Conservation (phyloP, 2,113 vertebrate species). For the Sphaerodactylus townsendi region DNA sequence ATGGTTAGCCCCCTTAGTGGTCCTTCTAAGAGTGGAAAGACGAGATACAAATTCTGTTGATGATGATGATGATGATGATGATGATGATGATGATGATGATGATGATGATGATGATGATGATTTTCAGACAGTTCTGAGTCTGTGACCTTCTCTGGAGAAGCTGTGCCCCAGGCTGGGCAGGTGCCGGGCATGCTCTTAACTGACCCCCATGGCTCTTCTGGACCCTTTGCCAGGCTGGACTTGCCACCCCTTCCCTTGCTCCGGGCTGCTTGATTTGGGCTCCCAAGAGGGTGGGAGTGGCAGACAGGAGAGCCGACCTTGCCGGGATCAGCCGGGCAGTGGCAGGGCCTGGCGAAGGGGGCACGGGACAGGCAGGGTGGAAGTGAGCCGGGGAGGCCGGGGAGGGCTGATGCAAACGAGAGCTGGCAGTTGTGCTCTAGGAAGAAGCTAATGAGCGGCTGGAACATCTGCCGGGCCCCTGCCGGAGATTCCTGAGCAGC, state of each 20-base stretch:
- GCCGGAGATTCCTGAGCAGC: neutral
- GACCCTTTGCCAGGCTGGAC: neutral
- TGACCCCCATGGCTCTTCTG: too few species aligned
- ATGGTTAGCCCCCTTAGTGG: too few species aligned
- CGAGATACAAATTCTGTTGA: too few species aligned
- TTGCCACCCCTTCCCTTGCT: too few species aligned
- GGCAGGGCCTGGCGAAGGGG: neutral
- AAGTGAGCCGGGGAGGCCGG: neutral
- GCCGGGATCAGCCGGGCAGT: neutral
- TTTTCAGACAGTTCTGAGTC: too few species aligned
- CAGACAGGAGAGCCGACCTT: neutral
- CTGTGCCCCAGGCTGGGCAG: too few species aligned
- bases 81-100: too few species aligned
- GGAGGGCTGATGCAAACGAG: neutral
- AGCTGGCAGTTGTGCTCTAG: slow-evolving; percentile 10
- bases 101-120: too few species aligned
- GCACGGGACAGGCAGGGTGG: neutral
- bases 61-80: too few species aligned
- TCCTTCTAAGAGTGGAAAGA: too few species aligned
- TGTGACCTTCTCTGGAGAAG: too few species aligned
- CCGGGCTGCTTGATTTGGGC: neutral
- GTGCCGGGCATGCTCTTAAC: too few species aligned
- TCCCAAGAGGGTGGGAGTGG: neutral
- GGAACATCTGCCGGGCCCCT: slow-evolving; percentile 8
- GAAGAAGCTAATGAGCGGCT: slow-evolving; percentile 7